These are phyloP conservation scores for Excalfactoria chinensis DNA, from an alignment of 2,113 vertebrate species.

Conservation along the genomic window DNA sequence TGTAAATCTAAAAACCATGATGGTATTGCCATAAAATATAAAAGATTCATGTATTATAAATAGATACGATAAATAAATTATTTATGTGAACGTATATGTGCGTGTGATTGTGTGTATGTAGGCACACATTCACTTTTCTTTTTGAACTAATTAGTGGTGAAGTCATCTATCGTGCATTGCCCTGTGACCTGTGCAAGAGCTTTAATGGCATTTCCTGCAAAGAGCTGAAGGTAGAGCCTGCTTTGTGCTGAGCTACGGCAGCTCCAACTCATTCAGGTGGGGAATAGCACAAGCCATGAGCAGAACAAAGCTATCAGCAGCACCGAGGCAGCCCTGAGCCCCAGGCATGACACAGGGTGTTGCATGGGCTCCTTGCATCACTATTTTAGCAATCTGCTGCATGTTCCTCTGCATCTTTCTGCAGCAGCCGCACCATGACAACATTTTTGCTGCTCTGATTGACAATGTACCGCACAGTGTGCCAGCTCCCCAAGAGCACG, in stretches of 20 bases:
- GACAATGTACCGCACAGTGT: neutral
- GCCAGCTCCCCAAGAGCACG: neutral
- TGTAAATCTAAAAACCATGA: conserved; percentile 69
- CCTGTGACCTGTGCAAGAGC: conserved; percentile 56
- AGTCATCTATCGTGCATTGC: neutral
- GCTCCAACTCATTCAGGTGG: conserved; percentile 5
- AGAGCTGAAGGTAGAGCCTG: conserved; percentile 28
- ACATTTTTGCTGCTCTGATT: neutral
- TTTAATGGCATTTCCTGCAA: conserved; percentile 43
- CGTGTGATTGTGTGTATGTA: neutral
- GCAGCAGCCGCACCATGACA: neutral
- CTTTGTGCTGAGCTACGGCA: conserved; percentile 21
- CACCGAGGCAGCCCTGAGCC: neutral
- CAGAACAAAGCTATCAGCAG: neutral
- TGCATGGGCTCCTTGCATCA: neutral
- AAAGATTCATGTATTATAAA: conserved; percentile 83
- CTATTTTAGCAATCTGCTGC: neutral
- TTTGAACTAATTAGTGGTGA: conserved; percentile 70
- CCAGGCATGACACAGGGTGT: accelerated
- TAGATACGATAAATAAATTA: conserved; percentile 79
- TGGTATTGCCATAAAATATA: conserved; percentile 68
- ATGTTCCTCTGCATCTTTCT: accelerated
- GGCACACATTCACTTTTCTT: conserved; percentile 28
- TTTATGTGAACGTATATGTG: conserved; percentile 61
- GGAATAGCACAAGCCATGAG: neutral